Base-by-base conservation (phyloP, 2,797 vertebrate species). In the Sebastes ruberrimus region DNA sequence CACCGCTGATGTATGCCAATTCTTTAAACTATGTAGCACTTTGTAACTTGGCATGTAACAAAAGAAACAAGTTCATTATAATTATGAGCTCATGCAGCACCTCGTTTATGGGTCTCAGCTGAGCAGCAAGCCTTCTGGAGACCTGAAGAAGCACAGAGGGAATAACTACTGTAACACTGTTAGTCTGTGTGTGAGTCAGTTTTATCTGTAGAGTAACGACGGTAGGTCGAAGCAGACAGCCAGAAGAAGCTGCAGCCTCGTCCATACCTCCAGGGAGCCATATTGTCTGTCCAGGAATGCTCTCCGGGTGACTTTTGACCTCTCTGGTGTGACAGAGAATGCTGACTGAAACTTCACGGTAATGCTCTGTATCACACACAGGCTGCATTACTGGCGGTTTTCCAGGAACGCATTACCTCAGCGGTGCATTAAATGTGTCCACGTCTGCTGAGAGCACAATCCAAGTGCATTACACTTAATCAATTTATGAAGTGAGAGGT, bases 261-360 rank as follows among this genome's bases (percentile, higher is more conserved):
- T 86, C 88, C 81, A 69, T 78, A 63, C 85, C 91, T 91, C 82
- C 86, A n/a, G 86, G 92, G 88, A 93, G 83, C 70, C 82, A 2
- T 86, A 72, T 76, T 86, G 85, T 92, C 89, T 88, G 68, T 87
- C 70, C 82, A 80, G 91, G 92, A 90, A 94, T 93, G 86, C 82
- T 88, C 80, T 68, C 52, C 62, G 11, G 53, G 33, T 74, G 76
- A 92, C 86, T 84, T 87, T 49, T 85, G 88, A 88, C 81, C 87
- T 78, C 52, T 33, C 33, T 11, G 33, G 83, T 78, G 84, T 81
- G 86, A 91, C 71, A 61, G 32, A 76, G 78, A 79, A 70, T 23
- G 82, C 76, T 32, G 81, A 76, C 74, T 86, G 82, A 82, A 71
- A 80, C 61, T 27, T 83, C 57, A 63, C 4, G 1, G 74, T 74